Base-by-base conservation (phyloP, 2,888 invertebrate species). In the Hirtodrosophila histrioides region DNA sequence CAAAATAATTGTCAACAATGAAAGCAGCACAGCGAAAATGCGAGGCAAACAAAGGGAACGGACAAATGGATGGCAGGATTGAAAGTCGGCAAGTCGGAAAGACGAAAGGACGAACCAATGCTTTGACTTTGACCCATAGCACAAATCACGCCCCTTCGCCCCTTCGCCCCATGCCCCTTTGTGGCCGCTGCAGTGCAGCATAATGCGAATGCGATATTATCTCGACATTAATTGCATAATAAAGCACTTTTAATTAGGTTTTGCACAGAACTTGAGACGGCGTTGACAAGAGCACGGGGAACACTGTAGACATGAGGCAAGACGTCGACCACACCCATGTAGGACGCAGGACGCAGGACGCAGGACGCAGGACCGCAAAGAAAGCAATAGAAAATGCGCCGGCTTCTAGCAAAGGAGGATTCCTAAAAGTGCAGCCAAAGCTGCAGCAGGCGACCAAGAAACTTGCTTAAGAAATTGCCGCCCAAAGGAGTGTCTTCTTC, bases 241-340 rank as follows among this genome's bases (percentile, higher is more conserved):
- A 87, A 84, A 87, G 84, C 82, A 76, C 82, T 85, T 84, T 84
- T 84, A 84, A 84, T 84, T 85, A 87, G 85, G 82, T 84, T 82
- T 82, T 61, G 66, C 62, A 67, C 44, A 66, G 63, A 66, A 39
- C 55, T 23, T 33, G 27, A 36, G 46, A 37, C 33, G 49, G 33
- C 50, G 6, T 5, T 11, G 36, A 50, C 63, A 50, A n/a, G 44
- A n/a, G 44, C 33, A 33, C 17, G 31, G 4, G 31, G 44, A 51
- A 64, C n/a, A 62, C 55, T 37, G 31, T 54, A 48, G 43, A 39
- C 17, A 9, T 31, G 31, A 3, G 12, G n/a, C 10, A 7, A 33
- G 35, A 35, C 8, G 11, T 7, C 17, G 41, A 11, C 27, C 41
- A 60, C 60, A 33, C 36, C 27, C 61, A 69, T 53, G 72, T 17